phyloP scores from a whole-genome alignment of 2,888 invertebrate species.

The Antitype chi region DNA sequence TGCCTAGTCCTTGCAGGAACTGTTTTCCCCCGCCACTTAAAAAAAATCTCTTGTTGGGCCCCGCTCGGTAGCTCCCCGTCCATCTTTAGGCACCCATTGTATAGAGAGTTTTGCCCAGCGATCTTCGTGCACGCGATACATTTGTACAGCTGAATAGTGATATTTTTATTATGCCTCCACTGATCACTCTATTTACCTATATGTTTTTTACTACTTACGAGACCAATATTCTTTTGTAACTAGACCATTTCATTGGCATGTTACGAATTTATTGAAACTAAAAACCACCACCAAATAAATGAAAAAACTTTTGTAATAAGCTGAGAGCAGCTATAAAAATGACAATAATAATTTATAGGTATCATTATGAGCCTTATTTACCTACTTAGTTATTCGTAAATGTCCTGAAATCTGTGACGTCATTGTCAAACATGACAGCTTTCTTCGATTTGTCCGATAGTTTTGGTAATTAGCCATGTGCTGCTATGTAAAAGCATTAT shows the following conservation, averaged over 20 bases:
- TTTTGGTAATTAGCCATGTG: background rate
- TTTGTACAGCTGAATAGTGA: too few species aligned
- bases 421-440: background rate
- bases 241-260: constrained; percentile 4
- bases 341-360: constrained; percentile 21
- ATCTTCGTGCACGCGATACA: too few species aligned
- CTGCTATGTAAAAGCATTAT: too few species aligned
- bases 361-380: background rate
- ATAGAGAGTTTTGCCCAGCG: too few species aligned
- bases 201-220: background rate
- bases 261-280: constrained; percentile 30
- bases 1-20: too few species aligned
- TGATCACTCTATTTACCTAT: background rate
- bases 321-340: constrained; percentile 27
- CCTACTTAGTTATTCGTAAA: too few species aligned
- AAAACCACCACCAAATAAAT: background rate
- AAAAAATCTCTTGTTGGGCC: too few species aligned
- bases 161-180: too few species aligned
- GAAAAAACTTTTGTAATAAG: constrained; percentile 32
- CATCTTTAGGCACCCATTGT: too few species aligned
- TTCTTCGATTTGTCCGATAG: background rate
- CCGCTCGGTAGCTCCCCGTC: too few species aligned
- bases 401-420: background rate
- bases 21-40: too few species aligned
- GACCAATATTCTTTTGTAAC: background rate